Conservation (phyloP, 2,797 vertebrate species). For the Sardinella longiceps region DNA sequence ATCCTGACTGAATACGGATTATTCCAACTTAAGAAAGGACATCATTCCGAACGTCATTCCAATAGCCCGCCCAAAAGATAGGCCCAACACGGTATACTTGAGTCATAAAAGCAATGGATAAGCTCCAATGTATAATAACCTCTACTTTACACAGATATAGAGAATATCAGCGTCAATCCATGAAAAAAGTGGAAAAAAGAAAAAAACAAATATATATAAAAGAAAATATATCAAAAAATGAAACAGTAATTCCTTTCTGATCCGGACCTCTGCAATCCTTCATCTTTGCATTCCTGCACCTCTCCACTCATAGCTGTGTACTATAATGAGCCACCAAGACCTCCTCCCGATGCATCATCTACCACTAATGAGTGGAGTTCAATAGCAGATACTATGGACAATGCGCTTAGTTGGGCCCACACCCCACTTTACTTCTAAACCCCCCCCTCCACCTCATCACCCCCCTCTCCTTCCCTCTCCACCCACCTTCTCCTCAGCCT, state of each 20-base stretch:
- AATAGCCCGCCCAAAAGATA: background rate
- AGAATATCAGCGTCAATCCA: background rate
- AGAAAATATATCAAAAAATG: background rate
- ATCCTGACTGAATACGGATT: background rate
- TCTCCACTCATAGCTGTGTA: background rate
- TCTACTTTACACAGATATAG: background rate
- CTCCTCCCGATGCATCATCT: conserved; percentile 55
- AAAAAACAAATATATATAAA: background rate
- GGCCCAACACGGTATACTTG: background rate
- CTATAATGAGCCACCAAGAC: conserved; percentile 56
- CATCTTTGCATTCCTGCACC: background rate
- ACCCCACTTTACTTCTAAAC: conserved; percentile 45
- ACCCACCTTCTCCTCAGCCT: conserved; percentile 36
- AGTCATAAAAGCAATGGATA: background rate
- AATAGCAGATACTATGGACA: conserved; percentile 54
- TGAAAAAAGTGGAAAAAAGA: background rate
- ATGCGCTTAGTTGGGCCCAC: conserved; percentile 58
- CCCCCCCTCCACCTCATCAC: background rate
- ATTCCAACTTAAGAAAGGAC: background rate
- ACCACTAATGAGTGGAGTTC: conserved; percentile 63
- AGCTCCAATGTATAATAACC: background rate
- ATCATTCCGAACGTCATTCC: background rate
- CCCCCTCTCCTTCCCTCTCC: conserved; percentile 48
- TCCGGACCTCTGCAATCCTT: background rate
- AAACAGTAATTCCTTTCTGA: background rate